Percentiles rank a stretch among this genome's conserved stretches.
phyloP scores from a whole-genome alignment of 2,888 invertebrate species.

The Melangyna quadrimaculata region DNA sequence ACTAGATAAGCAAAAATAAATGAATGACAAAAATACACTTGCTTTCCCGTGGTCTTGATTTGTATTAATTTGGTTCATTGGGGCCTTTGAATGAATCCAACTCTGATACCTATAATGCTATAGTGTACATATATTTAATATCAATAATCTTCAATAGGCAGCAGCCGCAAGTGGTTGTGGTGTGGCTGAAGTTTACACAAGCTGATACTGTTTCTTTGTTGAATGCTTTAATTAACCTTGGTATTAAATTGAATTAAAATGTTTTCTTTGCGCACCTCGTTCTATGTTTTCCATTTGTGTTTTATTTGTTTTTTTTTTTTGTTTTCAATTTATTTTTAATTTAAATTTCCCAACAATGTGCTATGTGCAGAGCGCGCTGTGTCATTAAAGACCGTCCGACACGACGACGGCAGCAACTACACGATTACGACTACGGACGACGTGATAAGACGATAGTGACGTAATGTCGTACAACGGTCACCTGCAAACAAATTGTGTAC shows the following conservation, averaged over 20 bases:
- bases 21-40: neutral
- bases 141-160: slow-evolving; percentile 13
- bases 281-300: slow-evolving; percentile 18
- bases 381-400: neutral
- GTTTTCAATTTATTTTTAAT: slow-evolving; percentile 8
- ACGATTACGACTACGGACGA: neutral
- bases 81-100: neutral
- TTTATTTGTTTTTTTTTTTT: neutral
- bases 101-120: neutral
- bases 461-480: slow-evolving; percentile 29
- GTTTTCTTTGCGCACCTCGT: slow-evolving; percentile 38
- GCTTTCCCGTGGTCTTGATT: neutral
- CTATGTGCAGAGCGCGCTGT: neutral
- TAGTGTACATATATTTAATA: neutral
- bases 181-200: neutral
- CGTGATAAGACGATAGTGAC: slow-evolving; percentile 32
- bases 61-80: neutral
- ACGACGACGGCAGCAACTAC: neutral
- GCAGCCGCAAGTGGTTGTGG: neutral
- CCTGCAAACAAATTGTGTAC: slow-evolving; percentile 28
- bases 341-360: neutral
- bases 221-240: slow-evolving; percentile 63
- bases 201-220: slow-evolving; percentile 50
- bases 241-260: slow-evolving; percentile 57
- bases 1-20: too few species aligned